Evolutionary conservation across 2,797 vertebrate genomes (phyloP), one percentile per base, ranked within the genome.

Genomic region (Anisognathus igniventris): DNA sequence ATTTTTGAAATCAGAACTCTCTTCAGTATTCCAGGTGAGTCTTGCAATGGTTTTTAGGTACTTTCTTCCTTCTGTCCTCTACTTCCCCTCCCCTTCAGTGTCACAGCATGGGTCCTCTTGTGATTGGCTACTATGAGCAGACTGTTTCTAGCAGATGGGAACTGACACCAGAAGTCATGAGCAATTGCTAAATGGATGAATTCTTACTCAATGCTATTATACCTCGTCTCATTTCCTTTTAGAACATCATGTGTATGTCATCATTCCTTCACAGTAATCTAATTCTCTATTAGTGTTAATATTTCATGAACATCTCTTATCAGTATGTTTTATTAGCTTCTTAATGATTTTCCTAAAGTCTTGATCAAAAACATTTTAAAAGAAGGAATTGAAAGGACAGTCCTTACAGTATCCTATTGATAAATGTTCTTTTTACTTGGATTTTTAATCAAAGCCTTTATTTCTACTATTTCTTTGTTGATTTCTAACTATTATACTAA

Each of bases 71-170:
- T 56, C 58, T 25, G 25, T 40, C 8, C n/a, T 24, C 5, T n/a
- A 2, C 4, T 21, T 40, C 10, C 5, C 2, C 13, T 18, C 6
- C 20, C 19, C 20, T 15, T 9, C 25, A 9, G 4, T 31, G 28
- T 76, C 5, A 8, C 18, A 82, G 31, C 21, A 67, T 31, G 35
- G 18, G 11, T 73, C 2, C 4, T 79, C 18, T 42, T n/a, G 10
- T 57, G 22, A 35, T 16, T 44, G 25, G 61, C 35, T 48, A 10
- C 35, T 53, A 3, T 10, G 42, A 75, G 18, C n/a, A 73, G 42
- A 30, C 45, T 9, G 18, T 70, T 83, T 39, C 24, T 39, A 58
- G 45, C 50, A 60, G 25, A 45, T 39, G 33, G 53, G 17, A 72
- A 50, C 10, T 77, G 23, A 57, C 22, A 54, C 3, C 35, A 64